These are phyloP conservation scores for Calameuta filiformis DNA, from an alignment of 2,888 invertebrate species.

Conservation along the genomic window DNA sequence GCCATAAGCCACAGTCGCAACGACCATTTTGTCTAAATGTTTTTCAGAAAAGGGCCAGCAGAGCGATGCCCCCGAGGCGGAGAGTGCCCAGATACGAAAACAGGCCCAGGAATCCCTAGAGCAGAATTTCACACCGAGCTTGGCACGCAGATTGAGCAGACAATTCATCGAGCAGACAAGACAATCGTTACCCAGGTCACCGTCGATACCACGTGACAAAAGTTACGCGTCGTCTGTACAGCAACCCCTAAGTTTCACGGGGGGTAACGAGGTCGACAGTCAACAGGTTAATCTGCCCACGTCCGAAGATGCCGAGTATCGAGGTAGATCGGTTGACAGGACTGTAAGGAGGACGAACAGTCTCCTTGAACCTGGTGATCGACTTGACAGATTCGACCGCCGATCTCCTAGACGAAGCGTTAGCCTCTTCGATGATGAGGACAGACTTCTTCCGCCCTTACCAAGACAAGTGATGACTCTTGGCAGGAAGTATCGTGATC, in stretches of 20 bases:
- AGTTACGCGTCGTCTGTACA: conserved; percentile 37
- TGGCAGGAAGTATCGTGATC: conserved; percentile 49
- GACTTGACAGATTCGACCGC: conserved; percentile 32
- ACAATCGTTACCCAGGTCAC: conserved; percentile 53
- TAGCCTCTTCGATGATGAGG: conserved; percentile 51
- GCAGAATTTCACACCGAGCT: conserved; percentile 58
- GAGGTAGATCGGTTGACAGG: conserved; percentile 44
- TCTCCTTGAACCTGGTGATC: conserved; percentile 43
- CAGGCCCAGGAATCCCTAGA: conserved; percentile 49
- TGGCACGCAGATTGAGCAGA: conserved; percentile 58
- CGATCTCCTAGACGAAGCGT: conserved; percentile 49
- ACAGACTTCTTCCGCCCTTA: conserved; percentile 34
- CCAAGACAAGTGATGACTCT: conserved; percentile 48
- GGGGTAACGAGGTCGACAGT: conserved; percentile 19
- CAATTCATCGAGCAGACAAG: conserved; percentile 59
- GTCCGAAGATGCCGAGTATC: conserved; percentile 46
- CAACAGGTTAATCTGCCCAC: conserved; percentile 29
- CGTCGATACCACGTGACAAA: conserved; percentile 51
- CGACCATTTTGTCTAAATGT: conserved; percentile 25
- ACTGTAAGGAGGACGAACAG: conserved; percentile 57
- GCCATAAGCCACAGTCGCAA: conserved; percentile 1
- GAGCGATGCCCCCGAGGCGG: conserved; percentile 16
- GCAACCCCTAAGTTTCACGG: conserved; percentile 24
- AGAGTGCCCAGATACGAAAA: conserved; percentile 29
- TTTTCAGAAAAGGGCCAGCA: conserved; percentile 37